These are phyloP conservation scores for Drosophila carrolli DNA, from an alignment of 1,140 invertebrate genomes.

Conservation along the genomic window DNA sequence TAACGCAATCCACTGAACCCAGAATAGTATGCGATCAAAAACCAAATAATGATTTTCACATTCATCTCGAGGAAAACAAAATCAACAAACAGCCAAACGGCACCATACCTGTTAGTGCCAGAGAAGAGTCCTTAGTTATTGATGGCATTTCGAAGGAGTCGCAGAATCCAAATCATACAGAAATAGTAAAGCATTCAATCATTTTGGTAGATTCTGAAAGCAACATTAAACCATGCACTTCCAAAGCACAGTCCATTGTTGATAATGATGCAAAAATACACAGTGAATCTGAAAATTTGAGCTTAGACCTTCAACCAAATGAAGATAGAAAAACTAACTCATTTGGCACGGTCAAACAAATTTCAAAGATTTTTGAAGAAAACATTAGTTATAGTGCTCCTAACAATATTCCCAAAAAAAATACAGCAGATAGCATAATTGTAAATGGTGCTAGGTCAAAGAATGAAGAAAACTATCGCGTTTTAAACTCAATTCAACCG, in stretches of 20 bases:
- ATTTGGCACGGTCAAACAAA: slow-evolving; percentile 32
- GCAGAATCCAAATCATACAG: not conserved
- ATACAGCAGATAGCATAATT: not conserved
- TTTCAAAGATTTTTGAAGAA: slow-evolving; percentile 42
- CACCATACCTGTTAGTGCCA: not conserved
- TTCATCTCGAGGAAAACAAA: slow-evolving; percentile 10
- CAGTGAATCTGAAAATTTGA: not conserved
- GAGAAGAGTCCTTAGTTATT: slow-evolving; percentile 4
- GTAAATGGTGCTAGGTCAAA: slow-evolving; percentile 10
- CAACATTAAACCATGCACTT: not conserved
- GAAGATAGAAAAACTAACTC: slow-evolving; percentile 35
- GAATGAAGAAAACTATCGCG: slow-evolving; percentile 2
- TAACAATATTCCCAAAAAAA: slow-evolving; percentile 11
- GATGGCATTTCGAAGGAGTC: slow-evolving; percentile 2
- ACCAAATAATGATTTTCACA: not conserved
- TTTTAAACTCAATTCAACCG: not conserved
- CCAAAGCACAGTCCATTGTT: not conserved
- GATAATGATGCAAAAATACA: not conserved
- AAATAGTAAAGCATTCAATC: not conserved
- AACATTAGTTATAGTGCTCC: slow-evolving; percentile 26
- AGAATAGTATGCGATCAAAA: not conserved
- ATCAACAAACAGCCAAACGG: not conserved
- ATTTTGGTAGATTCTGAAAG: not conserved
- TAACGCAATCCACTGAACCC: slow-evolving; percentile 9
- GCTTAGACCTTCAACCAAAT: not conserved